Base-by-base conservation (phyloP, 2,888 invertebrate genomes). In the Leptogaster cylindrica region DNA sequence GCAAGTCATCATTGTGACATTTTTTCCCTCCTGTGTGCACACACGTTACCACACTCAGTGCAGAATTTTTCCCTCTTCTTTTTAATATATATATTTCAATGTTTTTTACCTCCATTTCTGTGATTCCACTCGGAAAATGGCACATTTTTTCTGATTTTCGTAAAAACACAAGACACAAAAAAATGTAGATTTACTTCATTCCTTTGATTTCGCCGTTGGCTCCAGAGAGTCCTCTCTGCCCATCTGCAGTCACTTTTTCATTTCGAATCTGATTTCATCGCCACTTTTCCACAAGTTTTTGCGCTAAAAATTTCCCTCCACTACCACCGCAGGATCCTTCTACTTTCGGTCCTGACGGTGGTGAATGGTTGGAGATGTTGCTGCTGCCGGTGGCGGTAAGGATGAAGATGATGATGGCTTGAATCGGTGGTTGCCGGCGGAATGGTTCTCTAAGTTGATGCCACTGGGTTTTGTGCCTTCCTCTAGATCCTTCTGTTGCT, bases 231-330 rank as follows among this genome's bases (percentile, higher is more conserved):
- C 7, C 14, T 10, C 51, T 25, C 7, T 12, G 14, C 51, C 51
- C 31, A 28, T 18, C 33, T 31, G 31, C n/a, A 31, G 52, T 31
- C 31, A 52, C 52, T 52, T 52, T 52, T 52, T 52, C 52, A 52
- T 52, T 52, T 52, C 33, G 33, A 31, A 52, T 52, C 31, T 52
- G 52, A 52, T 52, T 52, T 52, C 52, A 52, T 52, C 52, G 31
- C 52, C 52, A 52, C 52, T 52, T 52, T 52, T 52, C 52, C 31
- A 52, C 52, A 52, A 52, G 52, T 52, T 52, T 52, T 52, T 52
- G 52, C 52, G n/a, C n/a, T n/a, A n/a, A n/a, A n/a, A n/a, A n/a
- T n/a, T n/a, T n/a, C n/a, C n/a, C n/a, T n/a, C n/a, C n/a, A n/a
- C n/a, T n/a, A n/a, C n/a, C n/a, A n/a, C n/a, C n/a, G n/a, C n/a